These are phyloP conservation scores for Fistularia commersonii DNA, from an alignment of 2,797 vertebrate species.

Conservation along the genomic window DNA sequence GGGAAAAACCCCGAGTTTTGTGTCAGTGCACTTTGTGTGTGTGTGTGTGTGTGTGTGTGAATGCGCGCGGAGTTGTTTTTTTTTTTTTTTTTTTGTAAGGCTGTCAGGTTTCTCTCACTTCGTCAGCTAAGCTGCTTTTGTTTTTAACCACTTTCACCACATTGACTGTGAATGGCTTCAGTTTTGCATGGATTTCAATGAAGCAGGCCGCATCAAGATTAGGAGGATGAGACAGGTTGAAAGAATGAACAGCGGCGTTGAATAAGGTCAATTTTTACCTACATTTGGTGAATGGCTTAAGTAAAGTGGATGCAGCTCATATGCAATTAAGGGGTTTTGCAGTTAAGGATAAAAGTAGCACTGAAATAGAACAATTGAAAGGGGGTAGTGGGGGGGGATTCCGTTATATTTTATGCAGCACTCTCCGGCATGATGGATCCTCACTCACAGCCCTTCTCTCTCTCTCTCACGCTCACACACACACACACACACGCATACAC, in stretches of 20 bases:
- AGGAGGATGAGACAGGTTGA: constrained; percentile 15
- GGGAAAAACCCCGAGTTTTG: constrained; percentile 39
- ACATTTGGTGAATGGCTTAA: constrained; percentile 22
- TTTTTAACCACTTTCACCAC: constrained; percentile 49
- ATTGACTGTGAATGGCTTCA: constrained; percentile 65
- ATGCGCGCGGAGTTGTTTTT: neutral
- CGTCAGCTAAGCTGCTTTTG: constrained; percentile 51
- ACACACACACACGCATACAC: constrained; percentile 5
- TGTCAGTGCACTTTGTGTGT: constrained; percentile 24
- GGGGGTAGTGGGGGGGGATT: constrained; percentile 2
- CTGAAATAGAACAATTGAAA: constrained; percentile 3
- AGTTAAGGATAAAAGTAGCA: constrained; percentile 13
- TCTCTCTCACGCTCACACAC: neutral
- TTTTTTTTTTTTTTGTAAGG: constrained; percentile 36
- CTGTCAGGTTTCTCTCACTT: constrained; percentile 67
- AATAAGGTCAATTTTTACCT: constrained; percentile 27
- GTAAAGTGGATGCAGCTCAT: constrained; percentile 14
- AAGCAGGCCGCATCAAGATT: constrained; percentile 29
- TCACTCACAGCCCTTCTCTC: neutral
- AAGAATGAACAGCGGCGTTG: constrained; percentile 29
- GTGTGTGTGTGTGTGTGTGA: constrained; percentile 12
- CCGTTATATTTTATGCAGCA: constrained; percentile 2
- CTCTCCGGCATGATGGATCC: constrained; percentile 4
- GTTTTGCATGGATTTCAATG: constrained; percentile 46
- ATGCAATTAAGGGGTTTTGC: constrained; percentile 17